Evolutionary conservation across 2,888 invertebrate genomes (phyloP).

Genomic region (Globia sparganii): DNA sequence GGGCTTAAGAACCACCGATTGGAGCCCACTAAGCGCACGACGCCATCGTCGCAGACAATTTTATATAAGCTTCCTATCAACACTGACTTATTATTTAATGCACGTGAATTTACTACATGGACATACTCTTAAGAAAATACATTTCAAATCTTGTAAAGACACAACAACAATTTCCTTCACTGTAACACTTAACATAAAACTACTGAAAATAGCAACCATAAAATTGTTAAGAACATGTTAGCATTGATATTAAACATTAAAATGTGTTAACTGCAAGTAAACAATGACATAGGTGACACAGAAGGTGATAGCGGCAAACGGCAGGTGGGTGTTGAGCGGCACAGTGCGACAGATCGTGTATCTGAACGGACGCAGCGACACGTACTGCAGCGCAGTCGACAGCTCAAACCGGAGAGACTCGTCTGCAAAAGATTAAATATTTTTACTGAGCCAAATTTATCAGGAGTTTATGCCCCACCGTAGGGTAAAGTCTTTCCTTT

Average conservation of each 20-base stretch:
- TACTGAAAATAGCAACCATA: neutral
- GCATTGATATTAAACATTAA: neutral
- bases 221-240: neutral
- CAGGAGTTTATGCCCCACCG: neutral
- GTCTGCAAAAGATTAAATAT: conserved; percentile 33
- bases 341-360: conserved; percentile 43
- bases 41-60: too few species aligned
- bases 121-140: neutral
- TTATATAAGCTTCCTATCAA: too few species aligned
- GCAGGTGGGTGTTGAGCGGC: conserved; percentile 37
- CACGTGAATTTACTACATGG: neutral
- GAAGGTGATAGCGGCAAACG: conserved; percentile 18
- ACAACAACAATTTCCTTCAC: neutral
- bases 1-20: neutral
- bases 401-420: conserved; percentile 51
- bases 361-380: conserved; percentile 53
- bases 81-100: neutral
- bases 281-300: conserved; percentile 36
- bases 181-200: neutral
- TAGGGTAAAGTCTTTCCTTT: neutral
- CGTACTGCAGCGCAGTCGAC: conserved; percentile 43
- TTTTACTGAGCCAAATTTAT: neutral
- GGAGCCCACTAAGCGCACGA: too few species aligned
- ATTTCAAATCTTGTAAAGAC: neutral
- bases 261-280: conserved; percentile 19